Evolutionary conservation across 2,797 vertebrate species (phyloP), one percentile per base, ranked within the genome.

Genomic region (Pseudochromis fuscus): DNA sequence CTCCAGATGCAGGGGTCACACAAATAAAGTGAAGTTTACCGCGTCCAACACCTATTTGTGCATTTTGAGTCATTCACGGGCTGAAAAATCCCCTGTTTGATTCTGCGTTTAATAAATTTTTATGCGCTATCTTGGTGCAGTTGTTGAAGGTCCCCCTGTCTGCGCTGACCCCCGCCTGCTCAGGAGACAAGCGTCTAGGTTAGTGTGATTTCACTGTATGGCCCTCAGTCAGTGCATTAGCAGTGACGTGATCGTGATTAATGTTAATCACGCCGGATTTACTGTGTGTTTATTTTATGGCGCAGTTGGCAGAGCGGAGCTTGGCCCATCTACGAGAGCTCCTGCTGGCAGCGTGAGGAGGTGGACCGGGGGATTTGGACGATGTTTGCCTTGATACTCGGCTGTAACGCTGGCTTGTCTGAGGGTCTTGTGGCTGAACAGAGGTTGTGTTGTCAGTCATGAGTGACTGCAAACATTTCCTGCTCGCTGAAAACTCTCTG

Each of bases 231-330:
- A 69, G 72, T 70, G 82, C 89, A 87, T 86, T 85, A 88, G 85
- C 79, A 65, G 86, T 92, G 90, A 92, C 89, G 85, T 89, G 90
- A 85, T 90, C 83, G 55, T 89, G 91, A 93, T 94, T 88, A 89
- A 88, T 88, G 88, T 73, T 93, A 91, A 93, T 93, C 92, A 86
- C 2, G 72, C 81, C 72, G 90, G 90, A 92, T 92, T 92, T 92
- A 92, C 88, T 87, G 91, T 64, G 85, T 93, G 90, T 93, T 93
- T 93, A 91, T 91, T 93, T 93, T 92, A 87, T 84, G 81, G 87
- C 71, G 83, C 84, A 65, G 77, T 89, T 92, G 90, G 89, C 88
- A 87, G 80, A 74, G 78, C 12, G 25, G 49, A 70, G 63, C 69
- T 49, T 28, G 27, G 81, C 82, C 84, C 82, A 65, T 81, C 82